Conservation (phyloP, 2,113 vertebrate genomes). For the Pachypanchax playfairii region DNA sequence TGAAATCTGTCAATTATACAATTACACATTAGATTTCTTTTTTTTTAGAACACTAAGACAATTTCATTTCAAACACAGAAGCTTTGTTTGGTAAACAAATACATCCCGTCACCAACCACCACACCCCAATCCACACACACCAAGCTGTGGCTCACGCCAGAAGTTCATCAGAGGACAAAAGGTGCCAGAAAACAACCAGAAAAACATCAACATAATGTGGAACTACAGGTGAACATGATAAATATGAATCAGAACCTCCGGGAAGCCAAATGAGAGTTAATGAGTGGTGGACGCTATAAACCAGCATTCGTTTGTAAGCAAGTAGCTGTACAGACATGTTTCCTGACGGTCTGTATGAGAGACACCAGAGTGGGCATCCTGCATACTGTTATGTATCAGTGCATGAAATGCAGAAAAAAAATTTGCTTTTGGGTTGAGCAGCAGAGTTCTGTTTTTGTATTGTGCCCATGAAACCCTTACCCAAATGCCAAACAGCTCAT, state of each 20-base stretch:
- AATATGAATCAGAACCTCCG: neutral
- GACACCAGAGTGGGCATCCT: no score
- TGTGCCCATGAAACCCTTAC: no score
- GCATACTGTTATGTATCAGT: no score
- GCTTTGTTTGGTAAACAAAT: slow-evolving; percentile 27
- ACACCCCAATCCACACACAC: slow-evolving; percentile 21
- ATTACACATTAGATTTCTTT: neutral
- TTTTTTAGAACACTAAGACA: neutral
- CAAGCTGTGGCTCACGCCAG: slow-evolving; percentile 26
- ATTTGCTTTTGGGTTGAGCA: no score
- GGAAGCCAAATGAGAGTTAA: slow-evolving; percentile 28
- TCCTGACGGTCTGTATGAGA: no score
- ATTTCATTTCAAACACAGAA: neutral
- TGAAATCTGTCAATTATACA: slow-evolving; percentile 85
- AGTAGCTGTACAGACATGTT: slow-evolving; percentile 26
- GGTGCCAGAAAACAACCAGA: slow-evolving; percentile 27
- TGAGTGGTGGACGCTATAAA: slow-evolving; percentile 19
- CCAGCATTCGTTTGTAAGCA: no score
- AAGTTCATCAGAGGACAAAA: slow-evolving; percentile 21
- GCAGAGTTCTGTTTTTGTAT: no score
- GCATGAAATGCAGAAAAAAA: no score
- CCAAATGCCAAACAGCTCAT: no score
- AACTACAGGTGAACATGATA: slow-evolving; percentile 22
- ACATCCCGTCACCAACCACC: slow-evolving; percentile 35
- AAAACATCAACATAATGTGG: slow-evolving; percentile 5